These are phyloP conservation scores for Thryonomys swinderianus DNA, from an alignment of 2,113 vertebrate genomes.

Conservation along the genomic window DNA sequence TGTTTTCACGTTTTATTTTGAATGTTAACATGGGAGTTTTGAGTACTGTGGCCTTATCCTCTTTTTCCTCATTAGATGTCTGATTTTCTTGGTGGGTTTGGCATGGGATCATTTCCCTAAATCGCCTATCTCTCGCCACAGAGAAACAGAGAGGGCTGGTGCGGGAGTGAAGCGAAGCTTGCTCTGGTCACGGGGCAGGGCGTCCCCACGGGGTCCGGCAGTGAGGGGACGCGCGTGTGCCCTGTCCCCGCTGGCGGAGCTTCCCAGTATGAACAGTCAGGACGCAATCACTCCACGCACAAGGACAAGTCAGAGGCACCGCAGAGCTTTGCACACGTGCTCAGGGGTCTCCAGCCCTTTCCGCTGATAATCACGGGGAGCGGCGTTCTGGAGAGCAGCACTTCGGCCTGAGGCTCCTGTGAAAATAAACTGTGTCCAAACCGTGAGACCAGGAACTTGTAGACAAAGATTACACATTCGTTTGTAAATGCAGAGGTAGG, in stretches of 20 bases:
- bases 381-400: too few relatives aligned
- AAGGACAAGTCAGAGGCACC: too few relatives aligned
- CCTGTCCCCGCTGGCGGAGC: too few relatives aligned
- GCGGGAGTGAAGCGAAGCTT: not conserved
- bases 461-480: not conserved
- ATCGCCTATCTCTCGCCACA: not conserved
- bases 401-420: too few relatives aligned
- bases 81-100: not conserved
- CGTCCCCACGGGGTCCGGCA: too few relatives aligned
- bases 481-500: not conserved
- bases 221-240: too few relatives aligned
- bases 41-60: rapidly evolving
- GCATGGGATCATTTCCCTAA: not conserved
- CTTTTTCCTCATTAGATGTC: not conserved
- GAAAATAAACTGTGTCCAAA: not conserved
- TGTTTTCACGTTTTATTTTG: not conserved
- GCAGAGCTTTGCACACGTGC: too few relatives aligned
- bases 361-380: too few relatives aligned
- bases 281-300: too few relatives aligned
- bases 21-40: not conserved
- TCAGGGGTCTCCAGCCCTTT: too few relatives aligned
- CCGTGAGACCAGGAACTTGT: not conserved
- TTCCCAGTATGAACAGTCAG: too few relatives aligned
- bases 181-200: too few relatives aligned
- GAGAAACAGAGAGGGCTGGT: not conserved